phyloP scores from a whole-genome alignment of 2,888 invertebrate species.

The Marronus borbonicus region DNA sequence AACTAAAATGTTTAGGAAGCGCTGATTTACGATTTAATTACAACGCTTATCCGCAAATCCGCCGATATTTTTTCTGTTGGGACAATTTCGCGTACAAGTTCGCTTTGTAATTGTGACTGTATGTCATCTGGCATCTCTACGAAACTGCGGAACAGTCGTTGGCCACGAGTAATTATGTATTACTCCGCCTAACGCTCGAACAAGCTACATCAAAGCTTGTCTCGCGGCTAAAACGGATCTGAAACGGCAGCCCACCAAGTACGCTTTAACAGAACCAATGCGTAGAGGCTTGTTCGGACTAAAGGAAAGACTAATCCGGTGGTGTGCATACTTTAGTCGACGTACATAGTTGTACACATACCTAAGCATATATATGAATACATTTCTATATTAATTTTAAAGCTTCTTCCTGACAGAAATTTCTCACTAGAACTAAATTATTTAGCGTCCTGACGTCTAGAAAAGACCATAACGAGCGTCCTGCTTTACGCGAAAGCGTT shows the following conservation, averaged over 20 bases:
- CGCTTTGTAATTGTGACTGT: neutral
- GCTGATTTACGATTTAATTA: too few species aligned
- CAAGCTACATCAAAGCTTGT: conserved; percentile 32
- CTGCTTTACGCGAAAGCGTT: conserved; percentile 7
- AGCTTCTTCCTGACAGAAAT: conserved; percentile 14
- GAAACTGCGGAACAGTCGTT: neutral
- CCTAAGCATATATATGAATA: neutral
- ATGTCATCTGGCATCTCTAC: neutral
- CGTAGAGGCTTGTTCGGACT: neutral
- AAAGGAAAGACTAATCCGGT: conserved; percentile 18
- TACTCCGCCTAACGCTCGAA: conserved; percentile 29
- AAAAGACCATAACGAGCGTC: conserved; percentile 13
- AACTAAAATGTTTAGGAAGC: too few species aligned
- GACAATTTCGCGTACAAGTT: too few species aligned
- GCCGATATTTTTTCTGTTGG: too few species aligned
- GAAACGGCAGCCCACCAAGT: neutral
- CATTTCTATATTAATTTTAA: conserved; percentile 6
- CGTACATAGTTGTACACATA: neutral
- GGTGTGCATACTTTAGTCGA: neutral
- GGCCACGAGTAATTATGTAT: conserved; percentile 27
- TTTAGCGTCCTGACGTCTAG: conserved; percentile 23
- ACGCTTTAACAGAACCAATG: neutral
- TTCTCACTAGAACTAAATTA: conserved; percentile 38
- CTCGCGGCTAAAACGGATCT: conserved; percentile 20
- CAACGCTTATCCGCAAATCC: too few species aligned